phyloP scores from a whole-genome alignment of 2,888 invertebrate genomes.

The Nemapogon koenigi region DNA sequence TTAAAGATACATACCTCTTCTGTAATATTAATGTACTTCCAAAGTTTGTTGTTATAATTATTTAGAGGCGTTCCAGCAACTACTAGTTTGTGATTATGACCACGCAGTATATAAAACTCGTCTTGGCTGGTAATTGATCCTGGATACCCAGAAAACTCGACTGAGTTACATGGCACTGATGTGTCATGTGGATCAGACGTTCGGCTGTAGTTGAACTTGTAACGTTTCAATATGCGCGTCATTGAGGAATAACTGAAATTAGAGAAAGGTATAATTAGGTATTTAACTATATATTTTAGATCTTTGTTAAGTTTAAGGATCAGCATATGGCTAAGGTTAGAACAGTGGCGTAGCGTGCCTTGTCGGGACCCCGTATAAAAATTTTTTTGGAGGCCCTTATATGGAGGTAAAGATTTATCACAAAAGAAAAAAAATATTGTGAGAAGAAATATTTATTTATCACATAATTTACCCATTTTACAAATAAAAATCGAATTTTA shows the following conservation, averaged over 20 bases:
- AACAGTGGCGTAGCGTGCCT: too few species aligned
- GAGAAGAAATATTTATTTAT: too few species aligned
- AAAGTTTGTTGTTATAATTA: slow-evolving; percentile 74
- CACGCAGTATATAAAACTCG: slow-evolving; percentile 77
- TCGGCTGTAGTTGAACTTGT: slow-evolving; percentile 78
- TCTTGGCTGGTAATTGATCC: slow-evolving; percentile 83
- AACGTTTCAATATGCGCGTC: slow-evolving; percentile 84
- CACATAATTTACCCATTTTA: too few species aligned
- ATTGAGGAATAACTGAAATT: slow-evolving; percentile 74
- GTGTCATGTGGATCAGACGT: slow-evolving; percentile 50
- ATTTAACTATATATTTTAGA: too few species aligned
- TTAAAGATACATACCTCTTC: slow-evolving; percentile 60
- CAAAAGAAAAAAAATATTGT: too few species aligned
- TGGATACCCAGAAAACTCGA: slow-evolving; percentile 85
- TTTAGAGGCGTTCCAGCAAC: slow-evolving; percentile 81
- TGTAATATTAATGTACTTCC: slow-evolving; percentile 70
- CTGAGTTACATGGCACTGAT: slow-evolving; percentile 69
- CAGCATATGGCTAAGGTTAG: too few species aligned
- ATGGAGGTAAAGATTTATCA: too few species aligned
- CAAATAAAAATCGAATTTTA: too few species aligned
- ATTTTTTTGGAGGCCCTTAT: too few species aligned
- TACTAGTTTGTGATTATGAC: slow-evolving; percentile 64
- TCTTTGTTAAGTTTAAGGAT: too few species aligned
- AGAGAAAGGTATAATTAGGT: too few species aligned
- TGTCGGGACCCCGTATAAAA: too few species aligned